Base-by-base conservation (phyloP, 2,797 vertebrate species). In the Pangasius sanitwongsei region DNA sequence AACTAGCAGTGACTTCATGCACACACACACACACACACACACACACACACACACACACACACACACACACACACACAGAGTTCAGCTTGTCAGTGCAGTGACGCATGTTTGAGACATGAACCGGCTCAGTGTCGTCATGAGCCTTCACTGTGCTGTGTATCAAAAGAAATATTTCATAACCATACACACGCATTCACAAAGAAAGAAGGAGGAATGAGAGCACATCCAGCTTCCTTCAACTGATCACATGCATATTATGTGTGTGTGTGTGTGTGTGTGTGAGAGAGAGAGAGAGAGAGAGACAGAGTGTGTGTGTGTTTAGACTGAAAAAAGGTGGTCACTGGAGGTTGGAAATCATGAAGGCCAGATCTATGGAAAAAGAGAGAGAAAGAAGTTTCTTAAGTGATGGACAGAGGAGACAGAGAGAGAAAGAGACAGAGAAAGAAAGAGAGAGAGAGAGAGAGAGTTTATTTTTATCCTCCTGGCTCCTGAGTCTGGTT, bases 381-480 rank as follows among this genome's bases (percentile, higher is more conserved):
- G 67, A 50, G n/a, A 65, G 25, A 28, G 61, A 63, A 6, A 25
- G 25, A 63, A 41, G 41, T 41, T 41, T 41, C 41, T 41, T 41
- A 41, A 41, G 41, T 41, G 44, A 48, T 2, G 8, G 44, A 48
- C 44, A 48, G 57, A 13, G 6, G 23, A 34, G 8, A 63, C 11
- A 63, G 8, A 31, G 4, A 15, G 3, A 65, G 63, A 67, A 0
- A 3, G 61, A 65, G 25, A 67, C 28, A 41, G 34, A 37, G 23
- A 48, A 25, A n/a, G 75, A 78, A 44, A 50, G 44, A 53, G 41
- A 48, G 44, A 78, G 5, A 55, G 15, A 55, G 50, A 34, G 28
- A 59, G 31, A 86, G 70, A 59, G 20, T 5, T 15, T 91, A 87
- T 89, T 88, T 88, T 89, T 89, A 88, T 80, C 72, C 25, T 65